Conservation (phyloP, 37 sponge, comb jelly and placozoan species). For the Petrosia ficiformis region DNA sequence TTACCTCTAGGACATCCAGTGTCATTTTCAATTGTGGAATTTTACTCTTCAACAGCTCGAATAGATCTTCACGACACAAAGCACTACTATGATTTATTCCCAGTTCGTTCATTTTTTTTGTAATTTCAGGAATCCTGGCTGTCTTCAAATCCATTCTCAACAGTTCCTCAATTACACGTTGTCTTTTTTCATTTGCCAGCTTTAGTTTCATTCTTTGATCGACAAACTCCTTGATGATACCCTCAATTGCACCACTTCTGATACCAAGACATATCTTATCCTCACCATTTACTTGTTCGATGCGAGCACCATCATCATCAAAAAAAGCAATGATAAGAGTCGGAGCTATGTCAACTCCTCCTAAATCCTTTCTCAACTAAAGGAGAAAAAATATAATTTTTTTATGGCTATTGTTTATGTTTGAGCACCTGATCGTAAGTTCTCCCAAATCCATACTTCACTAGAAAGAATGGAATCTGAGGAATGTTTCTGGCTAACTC, state of each 20-base stretch:
- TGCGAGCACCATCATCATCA: neutral
- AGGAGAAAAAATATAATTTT: too few relatives aligned
- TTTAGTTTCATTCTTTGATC: conserved; percentile 35
- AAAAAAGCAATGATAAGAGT: too few relatives aligned
- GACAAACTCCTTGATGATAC: neutral
- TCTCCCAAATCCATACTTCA: conserved; percentile 8
- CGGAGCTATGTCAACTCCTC: conserved; percentile 40
- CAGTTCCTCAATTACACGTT: conserved; percentile 46
- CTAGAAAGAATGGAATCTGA: conserved; percentile 36
- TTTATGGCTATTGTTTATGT: too few relatives aligned
- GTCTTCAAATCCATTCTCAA: conserved; percentile 56
- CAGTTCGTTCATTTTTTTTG: conserved; percentile 56
- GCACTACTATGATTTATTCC: conserved; percentile 40
- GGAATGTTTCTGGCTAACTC: conserved; percentile 37
- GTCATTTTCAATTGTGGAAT: conserved; percentile 68
- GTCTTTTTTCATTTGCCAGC: conserved; percentile 34
- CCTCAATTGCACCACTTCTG: conserved; percentile 1
- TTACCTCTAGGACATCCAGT: too few relatives aligned
- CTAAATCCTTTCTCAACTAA: conserved; percentile 41
- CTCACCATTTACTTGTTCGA: conserved; percentile 34
- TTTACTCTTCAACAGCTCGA: conserved; percentile 41
- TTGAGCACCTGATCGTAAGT: conserved; percentile 49
- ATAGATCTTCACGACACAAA: conserved; percentile 44
- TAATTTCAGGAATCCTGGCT: conserved; percentile 37
- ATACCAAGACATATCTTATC: conserved; percentile 20